These are phyloP conservation scores for Pollachius pollachius DNA, from an alignment of 2,113 vertebrate species.

Conservation along the genomic window DNA sequence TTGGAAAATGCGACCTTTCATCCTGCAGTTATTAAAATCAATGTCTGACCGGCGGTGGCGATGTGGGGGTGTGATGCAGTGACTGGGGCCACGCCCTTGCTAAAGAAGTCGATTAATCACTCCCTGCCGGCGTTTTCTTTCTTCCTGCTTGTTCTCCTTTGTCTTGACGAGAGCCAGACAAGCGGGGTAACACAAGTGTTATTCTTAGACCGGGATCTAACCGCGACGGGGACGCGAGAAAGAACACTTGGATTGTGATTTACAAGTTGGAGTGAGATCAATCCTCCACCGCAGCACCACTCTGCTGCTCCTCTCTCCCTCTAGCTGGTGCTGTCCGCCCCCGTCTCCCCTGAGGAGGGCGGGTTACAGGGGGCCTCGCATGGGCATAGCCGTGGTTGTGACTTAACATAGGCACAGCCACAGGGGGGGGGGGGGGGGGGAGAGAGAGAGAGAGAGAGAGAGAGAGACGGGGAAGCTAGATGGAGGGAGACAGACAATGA, in stretches of 20 bases:
- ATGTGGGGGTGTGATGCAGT: slow-evolving; percentile 21
- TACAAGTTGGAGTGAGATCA: slow-evolving; percentile 26
- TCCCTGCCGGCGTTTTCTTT: slow-evolving; percentile 13
- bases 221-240: slow-evolving; percentile 31
- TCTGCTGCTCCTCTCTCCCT: slow-evolving; percentile 13
- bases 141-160: slow-evolving; percentile 4
- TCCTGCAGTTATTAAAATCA: slow-evolving; percentile 46
- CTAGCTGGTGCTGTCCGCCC: too few species aligned
- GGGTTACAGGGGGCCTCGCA: slow-evolving; percentile 14
- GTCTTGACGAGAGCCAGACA: slow-evolving; percentile 4
- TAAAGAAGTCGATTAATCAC: slow-evolving; percentile 51
- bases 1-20: slow-evolving; percentile 47
- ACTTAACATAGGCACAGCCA: neutral
- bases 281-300: neutral
- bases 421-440: slow-evolving; percentile 6
- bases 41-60: slow-evolving; percentile 32
- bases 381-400: neutral
- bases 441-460: slow-evolving; percentile 22
- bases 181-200: slow-evolving; percentile 6
- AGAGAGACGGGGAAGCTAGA: slow-evolving; percentile 29
- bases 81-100: slow-evolving; percentile 32
- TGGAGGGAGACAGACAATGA: slow-evolving; percentile 41
- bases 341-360: slow-evolving; percentile 7
- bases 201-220: slow-evolving; percentile 18
- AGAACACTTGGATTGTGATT: slow-evolving; percentile 32